A percentile compares a stretch with the other conserved stretches of the same genome.
Conservation (phyloP, 2,113 vertebrate species). For the Uria lomvia region DNA sequence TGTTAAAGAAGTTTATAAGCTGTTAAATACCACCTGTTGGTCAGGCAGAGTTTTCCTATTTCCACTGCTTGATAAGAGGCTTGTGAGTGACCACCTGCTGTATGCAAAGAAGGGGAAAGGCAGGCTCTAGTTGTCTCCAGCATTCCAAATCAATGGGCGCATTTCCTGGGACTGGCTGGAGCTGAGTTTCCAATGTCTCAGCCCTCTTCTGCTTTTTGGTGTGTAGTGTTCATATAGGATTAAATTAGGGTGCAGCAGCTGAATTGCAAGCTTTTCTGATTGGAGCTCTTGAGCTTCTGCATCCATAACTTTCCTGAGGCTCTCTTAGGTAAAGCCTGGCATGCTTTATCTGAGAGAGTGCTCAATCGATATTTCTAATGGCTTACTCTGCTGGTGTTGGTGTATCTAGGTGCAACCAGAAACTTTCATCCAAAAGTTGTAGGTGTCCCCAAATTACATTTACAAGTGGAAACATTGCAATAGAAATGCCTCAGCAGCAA, state of each 20-base stretch:
- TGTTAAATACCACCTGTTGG: not conserved
- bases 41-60: not conserved
- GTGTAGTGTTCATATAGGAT: not conserved
- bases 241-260: not conserved
- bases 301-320: not conserved
- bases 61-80: not conserved
- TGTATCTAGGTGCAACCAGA: not conserved
- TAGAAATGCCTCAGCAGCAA: not conserved
- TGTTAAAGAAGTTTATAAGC: not conserved
- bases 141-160: not conserved
- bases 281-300: not conserved
- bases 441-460: not conserved
- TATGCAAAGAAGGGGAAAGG: not conserved
- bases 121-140: not conserved
- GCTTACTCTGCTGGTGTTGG: not conserved
- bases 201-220: not conserved
- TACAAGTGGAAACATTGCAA: not conserved
- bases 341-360: not conserved
- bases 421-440: not conserved
- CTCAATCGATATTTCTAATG: rapidly evolving
- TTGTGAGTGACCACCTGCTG: not conserved
- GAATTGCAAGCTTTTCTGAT: not conserved
- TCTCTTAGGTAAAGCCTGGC: not conserved
- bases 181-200: not conserved
- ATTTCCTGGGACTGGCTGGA: not conserved